A percentile compares a stretch with the other conserved stretches of the same genome.
Conservation (phyloP, 2,888 invertebrate genomes). For the Oligia fasciuncula region DNA sequence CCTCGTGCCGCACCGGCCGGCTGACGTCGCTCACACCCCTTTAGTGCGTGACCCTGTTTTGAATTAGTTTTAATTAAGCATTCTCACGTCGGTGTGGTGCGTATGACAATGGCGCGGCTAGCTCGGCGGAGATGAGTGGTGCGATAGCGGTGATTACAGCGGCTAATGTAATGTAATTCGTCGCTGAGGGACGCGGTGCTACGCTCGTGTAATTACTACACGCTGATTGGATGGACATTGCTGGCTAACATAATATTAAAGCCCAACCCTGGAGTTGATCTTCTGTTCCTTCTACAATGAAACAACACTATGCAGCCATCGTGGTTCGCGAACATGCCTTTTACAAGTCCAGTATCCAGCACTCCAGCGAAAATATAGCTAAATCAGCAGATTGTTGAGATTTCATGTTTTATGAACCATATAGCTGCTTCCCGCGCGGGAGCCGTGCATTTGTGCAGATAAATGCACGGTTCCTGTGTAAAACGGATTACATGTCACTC, state of each 20-base stretch:
- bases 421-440: neutral
- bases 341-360: neutral
- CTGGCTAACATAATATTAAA: neutral
- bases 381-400: neutral
- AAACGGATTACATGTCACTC: neutral
- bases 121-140: constrained; percentile 67
- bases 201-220: constrained; percentile 32
- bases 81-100: constrained; percentile 49
- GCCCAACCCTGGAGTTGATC: neutral
- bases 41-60: constrained; percentile 50
- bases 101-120: constrained; percentile 69
- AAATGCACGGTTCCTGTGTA: too few species aligned
- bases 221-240: constrained; percentile 44
- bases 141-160: constrained; percentile 67
- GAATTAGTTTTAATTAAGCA: constrained; percentile 70
- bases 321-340: neutral
- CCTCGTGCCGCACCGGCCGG: constrained; percentile 7
- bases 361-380: neutral
- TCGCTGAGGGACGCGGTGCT: constrained; percentile 37
- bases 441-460: neutral
- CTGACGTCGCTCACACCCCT: constrained; percentile 28
- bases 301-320: neutral
- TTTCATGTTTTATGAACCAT: neutral
- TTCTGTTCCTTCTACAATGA: neutral
- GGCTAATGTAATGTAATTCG: constrained; percentile 65